These are phyloP conservation scores for Drosophila rhopaloa DNA, from an alignment of 1,140 invertebrate genomes.

Conservation along the genomic window DNA sequence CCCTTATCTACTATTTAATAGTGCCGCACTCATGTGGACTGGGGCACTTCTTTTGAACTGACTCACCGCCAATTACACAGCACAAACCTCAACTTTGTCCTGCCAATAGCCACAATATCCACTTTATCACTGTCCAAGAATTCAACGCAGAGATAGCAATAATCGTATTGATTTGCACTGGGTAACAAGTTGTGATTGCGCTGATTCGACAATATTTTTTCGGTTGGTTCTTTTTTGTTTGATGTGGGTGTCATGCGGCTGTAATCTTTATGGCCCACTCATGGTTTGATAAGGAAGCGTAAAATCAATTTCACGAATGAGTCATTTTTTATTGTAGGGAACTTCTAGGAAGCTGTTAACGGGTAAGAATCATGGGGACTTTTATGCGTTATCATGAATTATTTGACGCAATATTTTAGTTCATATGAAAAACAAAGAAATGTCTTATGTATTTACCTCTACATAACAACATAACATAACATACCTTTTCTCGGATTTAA, in stretches of 20 bases:
- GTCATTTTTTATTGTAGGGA: constrained; percentile 14
- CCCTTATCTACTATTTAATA: constrained; percentile 23
- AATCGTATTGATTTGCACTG: constrained; percentile 27
- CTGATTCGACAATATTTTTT: constrained; percentile 44
- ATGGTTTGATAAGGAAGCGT: constrained; percentile 33
- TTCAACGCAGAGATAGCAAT: constrained; percentile 15
- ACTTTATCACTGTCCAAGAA: constrained; percentile 17
- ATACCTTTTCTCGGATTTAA: too few species aligned
- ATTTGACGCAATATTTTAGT: too few species aligned
- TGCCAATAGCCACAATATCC: constrained; percentile 16
- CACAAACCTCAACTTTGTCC: constrained; percentile 35
- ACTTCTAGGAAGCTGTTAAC: constrained; percentile 38
- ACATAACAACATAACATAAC: too few species aligned
- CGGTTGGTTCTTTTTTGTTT: constrained; percentile 32
- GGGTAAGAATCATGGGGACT: background rate
- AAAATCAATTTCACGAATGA: constrained; percentile 26
- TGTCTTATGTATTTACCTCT: too few species aligned
- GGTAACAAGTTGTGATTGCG: constrained; percentile 37
- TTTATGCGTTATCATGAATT: background rate
- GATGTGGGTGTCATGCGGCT: constrained; percentile 33
- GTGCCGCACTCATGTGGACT: constrained; percentile 15
- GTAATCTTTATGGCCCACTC: constrained; percentile 45
- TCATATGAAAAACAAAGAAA: too few species aligned
- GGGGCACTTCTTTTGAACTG: constrained; percentile 20
- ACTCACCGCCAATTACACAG: constrained; percentile 25